Conservation (phyloP, 2,113 vertebrate genomes). For the Seriola aureovittata region DNA sequence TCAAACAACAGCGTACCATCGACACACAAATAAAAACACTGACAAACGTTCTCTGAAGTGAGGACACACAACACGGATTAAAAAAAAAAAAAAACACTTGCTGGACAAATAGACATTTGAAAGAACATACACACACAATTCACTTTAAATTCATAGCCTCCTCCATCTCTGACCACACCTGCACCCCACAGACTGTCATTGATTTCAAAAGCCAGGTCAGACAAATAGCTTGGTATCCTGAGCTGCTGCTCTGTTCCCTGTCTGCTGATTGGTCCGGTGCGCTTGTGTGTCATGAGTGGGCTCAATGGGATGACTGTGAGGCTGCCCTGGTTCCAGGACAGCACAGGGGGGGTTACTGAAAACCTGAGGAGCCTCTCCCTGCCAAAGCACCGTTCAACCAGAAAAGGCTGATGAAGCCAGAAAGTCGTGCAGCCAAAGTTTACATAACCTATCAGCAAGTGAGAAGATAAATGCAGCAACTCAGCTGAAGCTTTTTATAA, state of each 20-base stretch:
- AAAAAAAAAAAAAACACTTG: background rate
- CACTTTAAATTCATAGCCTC: conserved; percentile 19
- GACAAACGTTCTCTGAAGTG: background rate
- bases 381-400: conserved; percentile 13
- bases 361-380: conserved; percentile 31
- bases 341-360: conserved; percentile 14
- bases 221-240: conserved; percentile 51
- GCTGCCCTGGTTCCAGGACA: conserved; percentile 15
- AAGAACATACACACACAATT: background rate
- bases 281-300: conserved; percentile 8
- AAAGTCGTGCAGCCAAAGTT: conserved; percentile 25
- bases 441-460: conserved; percentile 26
- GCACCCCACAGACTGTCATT: conserved; percentile 47
- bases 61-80: background rate
- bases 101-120: background rate
- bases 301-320: conserved; percentile 3
- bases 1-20: background rate
- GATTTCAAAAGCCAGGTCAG: conserved; percentile 56
- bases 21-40: background rate
- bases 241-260: conserved; percentile 34
- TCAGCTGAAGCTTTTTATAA: conserved; percentile 44
- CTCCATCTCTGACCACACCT: conserved; percentile 48
- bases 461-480: conserved; percentile 25
- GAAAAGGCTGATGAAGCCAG: conserved; percentile 33
- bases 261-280: conserved; percentile 22